Conservation (phyloP, 37 sponge, comb jelly and placozoan genomes). For the Cladorhizidae sp. region DNA sequence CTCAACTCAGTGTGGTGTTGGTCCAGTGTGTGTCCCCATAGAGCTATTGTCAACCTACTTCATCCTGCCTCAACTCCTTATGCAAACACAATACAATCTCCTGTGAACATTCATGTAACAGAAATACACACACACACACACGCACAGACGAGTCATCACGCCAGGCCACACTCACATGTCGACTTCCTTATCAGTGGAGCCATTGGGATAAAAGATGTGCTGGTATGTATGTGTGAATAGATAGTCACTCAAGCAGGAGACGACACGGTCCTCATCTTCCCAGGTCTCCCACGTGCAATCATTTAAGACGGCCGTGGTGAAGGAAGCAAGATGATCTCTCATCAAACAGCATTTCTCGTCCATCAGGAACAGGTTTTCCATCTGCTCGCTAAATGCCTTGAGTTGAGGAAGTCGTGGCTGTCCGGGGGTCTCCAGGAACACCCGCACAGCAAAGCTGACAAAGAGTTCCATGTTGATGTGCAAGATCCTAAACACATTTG, state of each 20-base stretch:
- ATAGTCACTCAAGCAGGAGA: slow-evolving; percentile 39
- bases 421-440: slow-evolving; percentile 31
- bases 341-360: slow-evolving; percentile 52
- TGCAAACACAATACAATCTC: no score
- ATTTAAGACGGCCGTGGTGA: slow-evolving; percentile 27
- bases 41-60: no score
- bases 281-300: slow-evolving; percentile 16
- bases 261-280: slow-evolving; percentile 34
- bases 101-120: no score
- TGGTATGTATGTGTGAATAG: slow-evolving; percentile 46
- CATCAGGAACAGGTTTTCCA: slow-evolving; percentile 18
- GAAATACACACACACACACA: no score
- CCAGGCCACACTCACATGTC: slow-evolving; percentile 71
- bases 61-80: no score
- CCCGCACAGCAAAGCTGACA: slow-evolving; percentile 33
- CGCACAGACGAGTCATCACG: no score
- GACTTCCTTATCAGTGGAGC: slow-evolving; percentile 52
- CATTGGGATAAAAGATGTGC: slow-evolving; percentile 73
- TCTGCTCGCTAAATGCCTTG: slow-evolving; percentile 2
- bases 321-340: slow-evolving; percentile 15
- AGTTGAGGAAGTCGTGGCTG: slow-evolving; percentile 18
- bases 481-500: slow-evolving; percentile 21
- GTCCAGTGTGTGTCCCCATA: no score
- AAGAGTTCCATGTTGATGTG: slow-evolving; percentile 36
- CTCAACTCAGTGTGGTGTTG: no score